Evolutionary conservation across 2,113 vertebrate species (phyloP).

Genomic region (Daboia siamensis): DNA sequence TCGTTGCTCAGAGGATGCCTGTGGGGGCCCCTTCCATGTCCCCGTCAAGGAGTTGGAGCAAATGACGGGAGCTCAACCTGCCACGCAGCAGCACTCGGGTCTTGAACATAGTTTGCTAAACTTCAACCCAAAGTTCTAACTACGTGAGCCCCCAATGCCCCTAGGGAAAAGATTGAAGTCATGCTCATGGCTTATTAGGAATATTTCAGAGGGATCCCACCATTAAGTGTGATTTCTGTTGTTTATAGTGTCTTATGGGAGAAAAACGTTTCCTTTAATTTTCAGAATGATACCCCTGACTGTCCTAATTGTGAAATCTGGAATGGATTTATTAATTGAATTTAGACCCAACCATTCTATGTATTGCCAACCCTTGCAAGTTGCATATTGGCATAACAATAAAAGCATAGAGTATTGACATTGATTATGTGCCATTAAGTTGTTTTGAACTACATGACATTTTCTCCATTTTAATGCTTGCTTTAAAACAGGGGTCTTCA

Average conservation of each 20-base stretch:
- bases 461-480: background rate
- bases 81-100: no score
- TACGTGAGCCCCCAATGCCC: no score
- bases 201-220: background rate
- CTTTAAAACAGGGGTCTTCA: no score
- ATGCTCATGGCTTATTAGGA: slow-evolving; percentile 4
- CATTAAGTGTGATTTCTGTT: background rate
- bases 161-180: background rate
- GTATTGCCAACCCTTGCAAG: background rate
- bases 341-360: background rate
- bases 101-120: no score
- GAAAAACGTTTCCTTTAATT: background rate
- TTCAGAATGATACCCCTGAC: background rate
- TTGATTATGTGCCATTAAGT: background rate
- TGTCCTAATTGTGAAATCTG: background rate
- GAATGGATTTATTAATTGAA: background rate
- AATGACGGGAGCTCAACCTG: no score
- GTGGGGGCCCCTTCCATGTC: no score
- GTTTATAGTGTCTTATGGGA: background rate
- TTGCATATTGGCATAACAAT: no score
- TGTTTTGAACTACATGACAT: background rate
- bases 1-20: no score
- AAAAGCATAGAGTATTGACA: background rate
- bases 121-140: no score
- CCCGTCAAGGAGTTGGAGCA: no score